Percentiles rank a stretch among this genome's conserved stretches.
Evolutionary conservation across 2,797 vertebrate species (phyloP).

Genomic region (Pampus argenteus): DNA sequence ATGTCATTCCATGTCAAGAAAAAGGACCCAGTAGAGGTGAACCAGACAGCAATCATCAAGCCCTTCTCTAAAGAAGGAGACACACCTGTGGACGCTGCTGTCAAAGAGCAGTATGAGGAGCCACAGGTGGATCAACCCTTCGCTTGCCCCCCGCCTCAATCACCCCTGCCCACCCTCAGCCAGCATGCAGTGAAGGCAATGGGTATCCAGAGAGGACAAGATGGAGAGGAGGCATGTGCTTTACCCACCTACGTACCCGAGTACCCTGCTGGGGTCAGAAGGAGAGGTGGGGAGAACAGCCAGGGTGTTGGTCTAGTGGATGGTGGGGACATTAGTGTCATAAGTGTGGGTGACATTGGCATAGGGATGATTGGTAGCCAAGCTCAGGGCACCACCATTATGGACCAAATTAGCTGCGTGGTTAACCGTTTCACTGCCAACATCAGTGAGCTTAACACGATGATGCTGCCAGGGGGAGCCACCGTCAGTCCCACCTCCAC

Average conservation of each 20-base stretch:
- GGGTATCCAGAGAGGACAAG: slow-evolving; percentile 84
- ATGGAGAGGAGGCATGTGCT: slow-evolving; percentile 49
- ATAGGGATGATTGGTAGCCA: slow-evolving; percentile 80
- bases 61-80: slow-evolving; percentile 93
- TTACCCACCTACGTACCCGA: slow-evolving; percentile 86
- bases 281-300: slow-evolving; percentile 50
- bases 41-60: slow-evolving; percentile 98
- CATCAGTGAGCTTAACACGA: slow-evolving; percentile 96
- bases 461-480: slow-evolving; percentile 93
- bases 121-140: slow-evolving; percentile 86
- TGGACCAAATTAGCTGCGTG: slow-evolving; percentile 99
- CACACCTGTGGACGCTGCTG: slow-evolving; percentile 77
- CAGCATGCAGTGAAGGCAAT: slow-evolving; percentile 83
- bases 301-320: slow-evolving; percentile 24
- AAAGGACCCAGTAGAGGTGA: slow-evolving; percentile 89
- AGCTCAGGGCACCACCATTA: slow-evolving; percentile 91
- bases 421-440: slow-evolving; percentile 98
- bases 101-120: slow-evolving; percentile 86
- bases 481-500: slow-evolving; percentile 55
- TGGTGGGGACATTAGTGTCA: slow-evolving; percentile 57
- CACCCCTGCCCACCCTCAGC: slow-evolving; percentile 88
- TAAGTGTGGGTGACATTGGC: slow-evolving; percentile 74
- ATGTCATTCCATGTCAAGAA: slow-evolving; percentile 97
- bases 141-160: slow-evolving; percentile 87
- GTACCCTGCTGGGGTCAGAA: slow-evolving; percentile 68